Conservation (phyloP, 1,140 invertebrate species). For the Ericerus pela region DNA sequence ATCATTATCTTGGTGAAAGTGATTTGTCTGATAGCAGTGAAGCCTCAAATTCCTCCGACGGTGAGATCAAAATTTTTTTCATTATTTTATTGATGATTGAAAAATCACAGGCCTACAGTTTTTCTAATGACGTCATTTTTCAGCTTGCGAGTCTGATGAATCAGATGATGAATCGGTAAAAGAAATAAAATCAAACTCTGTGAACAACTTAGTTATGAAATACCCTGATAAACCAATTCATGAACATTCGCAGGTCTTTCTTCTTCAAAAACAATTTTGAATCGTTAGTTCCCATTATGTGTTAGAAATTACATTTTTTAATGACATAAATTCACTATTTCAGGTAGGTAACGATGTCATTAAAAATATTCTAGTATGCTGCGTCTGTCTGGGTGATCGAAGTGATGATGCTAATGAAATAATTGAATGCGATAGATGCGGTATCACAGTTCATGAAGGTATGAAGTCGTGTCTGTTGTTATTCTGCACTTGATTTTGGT, state of each 20-base stretch:
- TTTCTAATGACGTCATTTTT: too few species aligned
- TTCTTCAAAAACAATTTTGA: too few species aligned
- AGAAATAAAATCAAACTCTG: not conserved
- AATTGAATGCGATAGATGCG: constrained; percentile 91
- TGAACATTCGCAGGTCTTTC: not conserved
- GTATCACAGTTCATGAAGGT: constrained; percentile 90
- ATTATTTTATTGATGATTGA: too few species aligned
- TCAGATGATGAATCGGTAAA: constrained; percentile 3
- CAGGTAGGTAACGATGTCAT: constrained; percentile 23
- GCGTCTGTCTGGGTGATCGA: constrained; percentile 79
- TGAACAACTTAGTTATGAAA: not conserved
- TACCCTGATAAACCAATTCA: not conserved
- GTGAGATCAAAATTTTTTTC: constrained; percentile 3
- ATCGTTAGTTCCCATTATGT: too few species aligned
- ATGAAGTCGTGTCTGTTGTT: constrained; percentile 22
- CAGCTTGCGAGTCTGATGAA: too few species aligned
- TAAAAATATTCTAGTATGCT: constrained; percentile 57
- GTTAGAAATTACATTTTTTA: too few species aligned
- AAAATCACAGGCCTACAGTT: too few species aligned
- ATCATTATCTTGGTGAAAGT: constrained; percentile 54
- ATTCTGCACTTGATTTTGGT: not conserved
- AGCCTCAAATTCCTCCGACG: constrained; percentile 15
- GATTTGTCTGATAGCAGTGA: constrained; percentile 35
- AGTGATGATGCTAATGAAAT: constrained; percentile 91
- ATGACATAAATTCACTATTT: too few species aligned